Percentiles rank a stretch among this genome's conserved stretches.
phyloP scores from a whole-genome alignment of 2,113 vertebrate genomes.

The Murina feae region DNA sequence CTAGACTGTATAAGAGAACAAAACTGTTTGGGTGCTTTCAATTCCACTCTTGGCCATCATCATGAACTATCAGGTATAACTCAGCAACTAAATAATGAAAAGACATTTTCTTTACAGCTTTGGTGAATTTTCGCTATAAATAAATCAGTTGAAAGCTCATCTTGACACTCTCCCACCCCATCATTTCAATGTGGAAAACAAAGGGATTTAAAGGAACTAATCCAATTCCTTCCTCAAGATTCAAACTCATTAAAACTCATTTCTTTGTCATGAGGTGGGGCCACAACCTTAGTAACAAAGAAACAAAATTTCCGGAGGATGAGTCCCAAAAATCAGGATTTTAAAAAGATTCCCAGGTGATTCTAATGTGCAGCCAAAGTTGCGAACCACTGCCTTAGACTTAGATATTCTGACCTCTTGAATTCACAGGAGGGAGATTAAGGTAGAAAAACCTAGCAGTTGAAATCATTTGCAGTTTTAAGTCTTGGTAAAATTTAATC shows the following conservation, averaged over 20 bases:
- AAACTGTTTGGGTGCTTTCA: neutral
- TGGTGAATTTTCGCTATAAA: neutral
- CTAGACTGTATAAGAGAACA: neutral
- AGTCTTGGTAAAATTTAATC: slow-evolving; percentile 48
- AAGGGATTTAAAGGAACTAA: slow-evolving; percentile 49
- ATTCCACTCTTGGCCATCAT: neutral
- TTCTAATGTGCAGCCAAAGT: too few relatives aligned
- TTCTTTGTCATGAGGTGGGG: too few relatives aligned
- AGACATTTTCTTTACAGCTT: slow-evolving; percentile 5
- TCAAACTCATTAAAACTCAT: slow-evolving; percentile 27
- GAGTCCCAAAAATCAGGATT: too few relatives aligned
- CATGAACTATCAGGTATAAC: neutral
- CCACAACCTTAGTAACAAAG: too few relatives aligned
- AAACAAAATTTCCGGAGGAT: too few relatives aligned
- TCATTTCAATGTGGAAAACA: slow-evolving; percentile 44
- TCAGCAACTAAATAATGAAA: neutral
- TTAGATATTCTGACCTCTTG: slow-evolving; percentile 49
- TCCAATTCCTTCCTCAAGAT: slow-evolving; percentile 47
- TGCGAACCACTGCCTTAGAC: neutral
- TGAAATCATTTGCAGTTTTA: neutral
- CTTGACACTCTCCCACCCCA: neutral
- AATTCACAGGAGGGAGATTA: slow-evolving; percentile 55
- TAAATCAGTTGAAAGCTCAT: slow-evolving; percentile 55
- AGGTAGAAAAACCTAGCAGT: slow-evolving; percentile 44
- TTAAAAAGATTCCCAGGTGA: too few relatives aligned